phyloP scores from a whole-genome alignment of 2,797 vertebrate species.

The Streptopelia turtur region DNA sequence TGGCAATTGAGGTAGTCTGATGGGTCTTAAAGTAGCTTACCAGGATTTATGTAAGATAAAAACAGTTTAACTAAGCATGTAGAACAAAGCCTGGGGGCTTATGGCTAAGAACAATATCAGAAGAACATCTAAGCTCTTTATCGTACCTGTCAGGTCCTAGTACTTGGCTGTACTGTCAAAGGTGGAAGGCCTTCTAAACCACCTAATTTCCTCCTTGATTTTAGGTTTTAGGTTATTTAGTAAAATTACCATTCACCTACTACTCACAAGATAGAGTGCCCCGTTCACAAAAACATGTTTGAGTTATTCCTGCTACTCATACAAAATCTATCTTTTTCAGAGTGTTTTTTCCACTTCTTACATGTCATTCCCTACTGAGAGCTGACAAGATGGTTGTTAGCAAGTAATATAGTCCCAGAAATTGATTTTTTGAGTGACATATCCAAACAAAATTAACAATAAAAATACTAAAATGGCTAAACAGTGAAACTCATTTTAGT shows the following conservation, averaged over 20 bases:
- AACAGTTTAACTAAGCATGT: conserved; percentile 87
- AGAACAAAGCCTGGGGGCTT: conserved; percentile 83
- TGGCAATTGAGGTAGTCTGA: conserved; percentile 81
- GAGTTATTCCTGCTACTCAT: not conserved
- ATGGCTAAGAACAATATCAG: conserved; percentile 79
- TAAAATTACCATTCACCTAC: conserved; percentile 48
- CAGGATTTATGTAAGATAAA: conserved; percentile 84
- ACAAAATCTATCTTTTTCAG: not conserved
- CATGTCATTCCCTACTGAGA: not conserved
- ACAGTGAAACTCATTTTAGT: not conserved
- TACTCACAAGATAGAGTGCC: not conserved
- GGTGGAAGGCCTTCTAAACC: conserved; percentile 48
- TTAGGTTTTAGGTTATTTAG: conserved; percentile 32
- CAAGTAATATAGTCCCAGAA: not conserved
- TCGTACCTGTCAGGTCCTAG: conserved; percentile 81
- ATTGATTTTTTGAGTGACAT: not conserved
- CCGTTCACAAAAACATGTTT: not conserved
- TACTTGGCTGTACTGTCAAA: conserved; percentile 72
- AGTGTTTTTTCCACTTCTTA: not conserved
- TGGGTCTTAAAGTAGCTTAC: conserved; percentile 81
- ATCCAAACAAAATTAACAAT: not conserved
- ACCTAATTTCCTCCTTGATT: conserved; percentile 36
- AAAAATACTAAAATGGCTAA: not conserved
- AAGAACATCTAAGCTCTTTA: conserved; percentile 81
- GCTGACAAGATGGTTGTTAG: not conserved